Base-by-base conservation (phyloP, 2,113 vertebrate genomes). In the Hydrolagus affinis region DNA sequence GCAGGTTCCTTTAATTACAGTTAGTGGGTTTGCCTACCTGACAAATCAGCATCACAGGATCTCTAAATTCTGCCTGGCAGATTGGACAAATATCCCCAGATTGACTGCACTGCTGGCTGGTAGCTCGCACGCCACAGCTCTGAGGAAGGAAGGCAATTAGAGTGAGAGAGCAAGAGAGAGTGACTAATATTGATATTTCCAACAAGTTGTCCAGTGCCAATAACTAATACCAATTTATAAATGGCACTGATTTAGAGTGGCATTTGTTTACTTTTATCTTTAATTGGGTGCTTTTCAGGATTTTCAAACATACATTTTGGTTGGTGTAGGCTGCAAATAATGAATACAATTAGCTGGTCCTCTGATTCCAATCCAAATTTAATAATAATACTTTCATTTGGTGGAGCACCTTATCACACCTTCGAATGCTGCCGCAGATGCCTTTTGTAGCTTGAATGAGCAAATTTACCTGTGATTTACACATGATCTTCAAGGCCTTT, bases 21-120 rank as follows among this genome's bases (percentile, higher is more conserved):
- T 44, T 6, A 44, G 44, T 6, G 44, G 44, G 44, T 44, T 44
- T 44, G n/a, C 90, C 93, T 90, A 99, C 97, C 96, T 98, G 97
- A 89, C 98, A 99, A 87, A 96, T 90, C 0, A 99, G 95, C 86
- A 96, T 94, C 21, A 98, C 77, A 14, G 97, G 97, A 0, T 99
- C 97, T 90, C 94, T 94, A 93, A 99, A 99, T 86, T 97, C 95
- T 0, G 94, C 92, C 89, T 99, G 97, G 92, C 98, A 99, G 87
- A 99, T 98, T 85, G 97, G 96, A 86, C 98, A 99, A 90, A 97
- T 92, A 12, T 98, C 95, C 0, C 97, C 98, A 0, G 96, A 96
- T 90, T 99, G 97, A 0, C 89, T 95, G 92, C 97, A 99, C 91
- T 98, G 97, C 90, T 99, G 98, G 87, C 92, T 95, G 19, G 96